phyloP scores from a whole-genome alignment of 2,888 invertebrate species.

The Luffia ferchaultella region DNA sequence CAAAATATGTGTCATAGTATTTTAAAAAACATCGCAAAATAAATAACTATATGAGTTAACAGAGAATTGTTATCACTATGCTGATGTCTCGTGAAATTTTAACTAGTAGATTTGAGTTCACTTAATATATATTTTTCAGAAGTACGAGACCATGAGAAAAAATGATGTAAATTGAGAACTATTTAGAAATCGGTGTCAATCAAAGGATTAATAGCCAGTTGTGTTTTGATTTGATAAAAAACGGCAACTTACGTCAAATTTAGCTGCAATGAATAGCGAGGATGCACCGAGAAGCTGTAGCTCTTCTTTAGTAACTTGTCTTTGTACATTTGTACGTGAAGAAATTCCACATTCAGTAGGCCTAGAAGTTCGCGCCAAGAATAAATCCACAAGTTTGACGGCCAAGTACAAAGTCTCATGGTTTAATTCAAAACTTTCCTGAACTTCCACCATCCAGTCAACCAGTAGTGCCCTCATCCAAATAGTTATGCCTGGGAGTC shows the following conservation, averaged over 20 bases:
- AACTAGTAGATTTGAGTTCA: no score
- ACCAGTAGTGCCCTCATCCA: constrained; percentile 94
- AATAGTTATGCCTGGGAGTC: constrained; percentile 79
- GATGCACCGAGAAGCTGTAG: constrained; percentile 93
- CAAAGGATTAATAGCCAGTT: no score
- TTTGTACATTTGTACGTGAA: constrained; percentile 20
- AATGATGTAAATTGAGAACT: no score
- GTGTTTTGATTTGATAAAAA: constrained; percentile 7
- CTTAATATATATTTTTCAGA: no score
- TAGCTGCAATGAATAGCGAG: constrained; percentile 91
- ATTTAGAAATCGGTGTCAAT: no score
- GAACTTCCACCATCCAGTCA: constrained; percentile 99
- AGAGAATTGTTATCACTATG: no score
- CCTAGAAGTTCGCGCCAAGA: constrained; percentile 66
- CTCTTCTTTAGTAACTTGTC: constrained; percentile 76
- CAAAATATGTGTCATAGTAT: no score
- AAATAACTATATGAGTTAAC: no score
- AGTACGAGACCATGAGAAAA: no score
- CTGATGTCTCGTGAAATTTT: no score
- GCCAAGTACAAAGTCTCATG: constrained; percentile 98
- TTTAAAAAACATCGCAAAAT: no score
- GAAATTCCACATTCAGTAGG: constrained; percentile 25
- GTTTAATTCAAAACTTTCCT: constrained; percentile 96
- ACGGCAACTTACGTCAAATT: constrained; percentile 84
- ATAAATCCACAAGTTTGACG: constrained; percentile 94